Conservation (phyloP, 2,797 vertebrate species). For the Galagoides demidoff region DNA sequence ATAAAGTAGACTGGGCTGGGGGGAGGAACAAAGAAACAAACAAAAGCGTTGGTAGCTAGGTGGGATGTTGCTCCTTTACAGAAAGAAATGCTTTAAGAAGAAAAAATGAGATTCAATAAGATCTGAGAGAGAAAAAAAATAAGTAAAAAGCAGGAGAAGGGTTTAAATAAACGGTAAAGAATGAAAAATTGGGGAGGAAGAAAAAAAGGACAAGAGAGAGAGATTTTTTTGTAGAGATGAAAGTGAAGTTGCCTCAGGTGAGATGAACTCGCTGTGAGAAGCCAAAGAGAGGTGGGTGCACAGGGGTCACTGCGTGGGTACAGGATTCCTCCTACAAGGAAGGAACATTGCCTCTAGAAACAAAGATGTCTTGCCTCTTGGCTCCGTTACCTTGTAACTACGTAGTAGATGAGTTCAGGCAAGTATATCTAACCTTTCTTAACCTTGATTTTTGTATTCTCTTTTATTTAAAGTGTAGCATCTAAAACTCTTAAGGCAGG, state of each 20-base stretch:
- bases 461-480: neutral
- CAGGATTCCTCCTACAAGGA: neutral
- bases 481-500: neutral
- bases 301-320: accelerated
- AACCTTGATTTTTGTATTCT: neutral
- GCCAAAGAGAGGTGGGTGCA: neutral
- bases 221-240: neutral
- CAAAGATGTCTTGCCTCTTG: neutral
- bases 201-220: neutral
- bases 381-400: neutral
- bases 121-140: neutral
- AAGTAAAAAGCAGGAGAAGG: neutral
- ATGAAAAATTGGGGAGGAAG: neutral
- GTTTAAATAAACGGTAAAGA: neutral
- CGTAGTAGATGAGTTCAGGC: neutral
- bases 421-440: neutral
- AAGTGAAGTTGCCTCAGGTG: neutral
- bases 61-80: neutral
- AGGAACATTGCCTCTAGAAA: neutral
- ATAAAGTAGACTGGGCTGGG: no score
- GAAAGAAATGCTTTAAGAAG: neutral
- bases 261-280: neutral
- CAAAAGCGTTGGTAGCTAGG: neutral
- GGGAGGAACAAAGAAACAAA: no score
- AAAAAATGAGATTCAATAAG: neutral